Evolutionary conservation across 2,113 vertebrate genomes (phyloP).

Genomic region (Haemorhous mexicanus): DNA sequence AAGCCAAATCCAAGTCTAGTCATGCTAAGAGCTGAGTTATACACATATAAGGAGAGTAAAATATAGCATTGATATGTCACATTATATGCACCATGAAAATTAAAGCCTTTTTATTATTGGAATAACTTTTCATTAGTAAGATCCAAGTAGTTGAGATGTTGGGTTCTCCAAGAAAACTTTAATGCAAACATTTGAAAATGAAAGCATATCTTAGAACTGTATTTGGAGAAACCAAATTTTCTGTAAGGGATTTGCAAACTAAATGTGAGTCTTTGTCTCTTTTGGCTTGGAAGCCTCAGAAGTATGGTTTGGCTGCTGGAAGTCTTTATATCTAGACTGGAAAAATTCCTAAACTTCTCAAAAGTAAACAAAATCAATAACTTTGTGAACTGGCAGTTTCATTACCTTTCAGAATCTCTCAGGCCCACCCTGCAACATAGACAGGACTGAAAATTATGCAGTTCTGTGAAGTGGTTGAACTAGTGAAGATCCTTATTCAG

Average conservation of each 20-base stretch:
- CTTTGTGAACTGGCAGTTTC: neutral
- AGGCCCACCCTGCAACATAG: neutral
- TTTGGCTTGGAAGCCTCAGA: neutral
- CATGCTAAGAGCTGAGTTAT: neutral
- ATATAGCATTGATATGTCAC: neutral
- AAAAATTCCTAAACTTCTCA: neutral
- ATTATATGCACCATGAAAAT: neutral
- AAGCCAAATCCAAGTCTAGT: neutral
- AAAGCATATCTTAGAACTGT: neutral
- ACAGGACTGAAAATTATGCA: neutral
- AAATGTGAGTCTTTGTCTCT: neutral
- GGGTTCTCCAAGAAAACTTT: neutral
- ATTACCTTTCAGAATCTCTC: neutral
- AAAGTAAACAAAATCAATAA: neutral
- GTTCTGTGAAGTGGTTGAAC: neutral
- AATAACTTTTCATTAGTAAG: neutral
- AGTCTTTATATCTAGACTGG: neutral
- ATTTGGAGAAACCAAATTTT: neutral
- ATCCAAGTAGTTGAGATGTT: neutral
- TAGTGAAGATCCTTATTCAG: neutral
- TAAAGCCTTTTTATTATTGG: neutral
- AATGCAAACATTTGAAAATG: neutral
- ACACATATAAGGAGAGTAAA: neutral
- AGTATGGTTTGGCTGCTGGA: neutral
- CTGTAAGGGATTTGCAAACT: neutral